Evolutionary conservation across 2,113 vertebrate genomes (phyloP).

Genomic region (Pelecanoides urinatrix): DNA sequence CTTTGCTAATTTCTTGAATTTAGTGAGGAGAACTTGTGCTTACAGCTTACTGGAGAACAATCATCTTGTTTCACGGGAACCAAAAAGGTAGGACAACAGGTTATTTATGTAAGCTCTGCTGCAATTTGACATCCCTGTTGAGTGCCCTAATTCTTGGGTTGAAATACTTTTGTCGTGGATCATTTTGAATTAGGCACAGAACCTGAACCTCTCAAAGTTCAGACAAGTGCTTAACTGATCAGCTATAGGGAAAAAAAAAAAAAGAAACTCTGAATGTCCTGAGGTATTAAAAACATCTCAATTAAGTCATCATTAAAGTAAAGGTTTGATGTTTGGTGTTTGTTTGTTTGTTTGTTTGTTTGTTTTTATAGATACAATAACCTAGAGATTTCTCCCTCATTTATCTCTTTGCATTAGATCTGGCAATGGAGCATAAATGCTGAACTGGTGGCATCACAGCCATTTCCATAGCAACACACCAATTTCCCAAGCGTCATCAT

Average conservation of each 20-base stretch:
- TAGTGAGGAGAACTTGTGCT: not conserved
- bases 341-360: too few relatives aligned
- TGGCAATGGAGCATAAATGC: not conserved
- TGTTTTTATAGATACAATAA: not conserved
- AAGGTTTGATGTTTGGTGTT: not conserved
- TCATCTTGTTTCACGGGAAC: not conserved
- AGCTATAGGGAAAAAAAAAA: not conserved
- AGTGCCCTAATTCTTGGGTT: fast-evolving
- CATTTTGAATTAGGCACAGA: not conserved
- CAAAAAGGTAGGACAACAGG: not conserved
- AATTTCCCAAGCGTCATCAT: not conserved
- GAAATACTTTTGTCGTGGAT: fast-evolving
- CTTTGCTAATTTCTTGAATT: not conserved
- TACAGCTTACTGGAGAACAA: not conserved
- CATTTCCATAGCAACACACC: constrained; percentile 38
- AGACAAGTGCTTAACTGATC: not conserved
- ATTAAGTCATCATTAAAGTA: not conserved
- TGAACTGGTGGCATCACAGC: not conserved
- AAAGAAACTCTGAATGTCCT: not conserved
- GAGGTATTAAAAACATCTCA: not conserved
- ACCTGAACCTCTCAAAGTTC: not conserved
- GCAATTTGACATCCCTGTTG: not conserved
- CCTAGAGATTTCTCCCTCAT: not conserved
- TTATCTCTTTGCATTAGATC: not conserved
- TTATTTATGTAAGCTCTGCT: not conserved